phyloP scores from a whole-genome alignment of 2,888 invertebrate genomes.

The Oscheius sp. region DNA sequence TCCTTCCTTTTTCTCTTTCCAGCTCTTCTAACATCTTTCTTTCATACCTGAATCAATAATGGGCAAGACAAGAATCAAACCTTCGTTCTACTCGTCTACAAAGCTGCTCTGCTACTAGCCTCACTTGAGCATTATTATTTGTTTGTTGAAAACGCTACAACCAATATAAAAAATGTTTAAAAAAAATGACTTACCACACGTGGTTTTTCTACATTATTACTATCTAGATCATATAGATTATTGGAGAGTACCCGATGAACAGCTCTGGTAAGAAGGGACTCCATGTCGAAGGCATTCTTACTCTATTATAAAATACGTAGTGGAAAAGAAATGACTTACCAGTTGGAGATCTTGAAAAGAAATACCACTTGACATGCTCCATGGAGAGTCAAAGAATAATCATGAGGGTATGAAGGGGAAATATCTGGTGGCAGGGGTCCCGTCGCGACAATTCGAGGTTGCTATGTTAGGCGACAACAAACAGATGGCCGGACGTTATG shows the following conservation, averaged over 20 bases:
- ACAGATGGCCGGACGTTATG: neutral
- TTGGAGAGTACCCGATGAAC: slow-evolving; percentile 26
- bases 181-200: slow-evolving; percentile 1
- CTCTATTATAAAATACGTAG: neutral
- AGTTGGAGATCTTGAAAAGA: neutral
- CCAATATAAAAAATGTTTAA: neutral
- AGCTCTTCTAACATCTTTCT: slow-evolving; percentile 12
- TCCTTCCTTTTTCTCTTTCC: slow-evolving; percentile 15
- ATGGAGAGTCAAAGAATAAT: neutral
- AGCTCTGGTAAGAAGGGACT: slow-evolving; percentile 24
- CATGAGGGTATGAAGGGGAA: neutral
- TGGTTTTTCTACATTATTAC: slow-evolving; percentile 23
- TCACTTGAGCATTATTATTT: slow-evolving; percentile 13
- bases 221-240: neutral
- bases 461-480: slow-evolving; percentile 1
- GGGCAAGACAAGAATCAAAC: neutral
- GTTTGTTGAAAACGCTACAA: slow-evolving; percentile 5
- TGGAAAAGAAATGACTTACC: neutral
- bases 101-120: slow-evolving; percentile 25
- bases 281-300: slow-evolving; percentile 26
- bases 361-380: slow-evolving; percentile 6
- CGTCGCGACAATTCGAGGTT: neutral
- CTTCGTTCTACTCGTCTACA: slow-evolving; percentile 25
- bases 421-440: neutral
- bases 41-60: slow-evolving; percentile 19